Percentiles rank a stretch among this genome's conserved stretches.
phyloP scores from a whole-genome alignment of 2,113 vertebrate genomes.

The Polypterus bichir region DNA sequence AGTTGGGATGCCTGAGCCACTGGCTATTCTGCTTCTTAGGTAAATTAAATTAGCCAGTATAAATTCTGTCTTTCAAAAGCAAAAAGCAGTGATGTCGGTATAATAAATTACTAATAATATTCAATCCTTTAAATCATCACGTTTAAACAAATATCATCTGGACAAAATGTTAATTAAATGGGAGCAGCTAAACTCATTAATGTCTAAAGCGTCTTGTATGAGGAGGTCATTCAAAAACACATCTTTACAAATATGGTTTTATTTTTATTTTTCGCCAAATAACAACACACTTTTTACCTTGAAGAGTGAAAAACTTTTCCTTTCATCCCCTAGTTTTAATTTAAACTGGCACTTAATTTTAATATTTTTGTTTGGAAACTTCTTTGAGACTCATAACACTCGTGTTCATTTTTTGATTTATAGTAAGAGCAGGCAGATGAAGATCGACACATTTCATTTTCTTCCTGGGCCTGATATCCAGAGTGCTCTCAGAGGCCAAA shows the following conservation, averaged over 20 bases:
- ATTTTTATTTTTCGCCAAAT: too few species aligned
- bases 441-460: slow-evolving; percentile 34
- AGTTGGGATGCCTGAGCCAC: too few species aligned
- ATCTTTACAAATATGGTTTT: slow-evolving; percentile 13
- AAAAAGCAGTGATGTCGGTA: too few species aligned
- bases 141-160: too few species aligned
- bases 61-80: too few species aligned
- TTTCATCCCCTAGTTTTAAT: slow-evolving; percentile 7
- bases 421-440: slow-evolving; percentile 21
- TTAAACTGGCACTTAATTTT: slow-evolving; percentile 20
- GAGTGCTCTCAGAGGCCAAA: slow-evolving; percentile 24
- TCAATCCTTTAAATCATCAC: too few species aligned
- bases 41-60: too few species aligned
- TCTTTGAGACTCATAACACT: slow-evolving; percentile 18
- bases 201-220: slow-evolving; percentile 37
- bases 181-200: slow-evolving; percentile 30
- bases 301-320: too few species aligned
- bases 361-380: slow-evolving; percentile 12
- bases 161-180: slow-evolving; percentile 13
- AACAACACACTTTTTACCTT: too few species aligned
- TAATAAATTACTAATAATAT: too few species aligned
- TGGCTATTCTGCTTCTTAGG: too few species aligned
- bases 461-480: slow-evolving; percentile 17
- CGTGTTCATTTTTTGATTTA: slow-evolving; percentile 9
- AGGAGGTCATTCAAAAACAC: slow-evolving; percentile 45